Conservation (phyloP, 92 coral and sea anemone species). For the Phenganax marumi region DNA sequence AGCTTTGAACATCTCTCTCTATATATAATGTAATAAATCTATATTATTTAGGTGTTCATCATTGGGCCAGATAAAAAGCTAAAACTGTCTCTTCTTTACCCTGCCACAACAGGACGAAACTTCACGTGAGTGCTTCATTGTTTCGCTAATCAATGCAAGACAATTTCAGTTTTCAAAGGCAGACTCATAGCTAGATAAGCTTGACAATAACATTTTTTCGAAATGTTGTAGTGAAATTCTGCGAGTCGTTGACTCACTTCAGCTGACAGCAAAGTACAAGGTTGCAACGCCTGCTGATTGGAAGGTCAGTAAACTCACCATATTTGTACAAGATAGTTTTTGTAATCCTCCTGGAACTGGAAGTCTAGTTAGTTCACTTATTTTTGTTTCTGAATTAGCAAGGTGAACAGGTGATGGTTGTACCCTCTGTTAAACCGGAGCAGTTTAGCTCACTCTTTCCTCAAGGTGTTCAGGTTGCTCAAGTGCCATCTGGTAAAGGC, state of each 20-base stretch:
- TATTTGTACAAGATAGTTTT: background rate
- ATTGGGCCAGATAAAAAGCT: conserved; percentile 96
- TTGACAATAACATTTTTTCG: background rate
- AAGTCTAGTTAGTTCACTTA: background rate
- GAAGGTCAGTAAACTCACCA: conserved; percentile 63
- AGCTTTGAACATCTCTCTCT: too few species aligned
- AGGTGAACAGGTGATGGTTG: conserved; percentile 83
- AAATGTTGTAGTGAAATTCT: conserved; percentile 75
- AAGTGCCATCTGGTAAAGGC: conserved; percentile 75
- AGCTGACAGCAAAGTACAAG: conserved; percentile 81
- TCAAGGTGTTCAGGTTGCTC: conserved; percentile 46
- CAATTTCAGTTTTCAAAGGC: background rate
- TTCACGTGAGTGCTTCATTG: conserved; percentile 68
- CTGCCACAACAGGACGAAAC: conserved; percentile 98
- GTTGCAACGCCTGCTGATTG: conserved; percentile 98
- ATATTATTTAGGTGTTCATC: conserved; percentile 69
- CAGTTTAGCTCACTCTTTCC: conserved; percentile 59
- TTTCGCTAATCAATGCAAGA: background rate
- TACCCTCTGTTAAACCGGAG: conserved; percentile 67
- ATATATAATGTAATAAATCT: background rate
- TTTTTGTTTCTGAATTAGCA: conserved; percentile 48
- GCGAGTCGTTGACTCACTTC: conserved; percentile 93
- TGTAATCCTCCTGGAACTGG: background rate
- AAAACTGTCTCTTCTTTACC: conserved; percentile 89
- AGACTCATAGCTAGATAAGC: background rate